These are phyloP conservation scores for Scomber scombrus DNA, from an alignment of 2,113 vertebrate genomes.

Conservation along the genomic window DNA sequence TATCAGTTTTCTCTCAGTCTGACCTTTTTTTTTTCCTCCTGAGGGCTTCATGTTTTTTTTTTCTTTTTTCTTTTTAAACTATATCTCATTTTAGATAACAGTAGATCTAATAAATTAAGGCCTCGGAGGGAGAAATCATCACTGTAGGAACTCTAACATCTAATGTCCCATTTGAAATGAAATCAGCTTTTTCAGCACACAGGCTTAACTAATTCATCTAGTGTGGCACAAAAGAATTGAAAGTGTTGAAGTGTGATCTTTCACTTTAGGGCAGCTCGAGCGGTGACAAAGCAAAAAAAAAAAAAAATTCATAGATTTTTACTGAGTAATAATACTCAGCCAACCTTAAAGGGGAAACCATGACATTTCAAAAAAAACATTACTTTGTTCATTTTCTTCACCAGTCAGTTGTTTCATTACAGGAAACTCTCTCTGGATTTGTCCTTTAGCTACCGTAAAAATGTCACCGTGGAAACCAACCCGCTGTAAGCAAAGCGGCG, in stretches of 20 bases:
- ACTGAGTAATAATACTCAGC: constrained; percentile 10
- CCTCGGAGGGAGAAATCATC: constrained; percentile 26
- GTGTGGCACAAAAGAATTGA: constrained; percentile 10
- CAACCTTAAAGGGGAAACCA: constrained; percentile 7
- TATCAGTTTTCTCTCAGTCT: too few species aligned
- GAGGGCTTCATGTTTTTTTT: background rate
- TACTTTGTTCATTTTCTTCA: constrained; percentile 36
- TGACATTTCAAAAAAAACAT: constrained; percentile 40
- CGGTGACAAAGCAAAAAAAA: background rate
- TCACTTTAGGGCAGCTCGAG: constrained; percentile 18
- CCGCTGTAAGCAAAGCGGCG: background rate
- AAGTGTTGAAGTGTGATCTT: constrained; percentile 2
- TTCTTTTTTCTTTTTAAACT: background rate
- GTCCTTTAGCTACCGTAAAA: constrained; percentile 41
- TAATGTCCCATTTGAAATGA: constrained; percentile 4
- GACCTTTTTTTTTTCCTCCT: background rate
- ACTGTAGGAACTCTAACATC: background rate
- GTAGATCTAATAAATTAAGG: constrained; percentile 26
- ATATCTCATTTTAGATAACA: constrained; percentile 13
- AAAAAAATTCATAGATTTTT: background rate
- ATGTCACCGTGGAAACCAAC: constrained; percentile 16
- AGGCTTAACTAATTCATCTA: constrained; percentile 23
- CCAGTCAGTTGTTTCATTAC: constrained; percentile 12
- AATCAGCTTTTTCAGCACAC: constrained; percentile 14
- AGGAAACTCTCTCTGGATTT: constrained; percentile 26